Conservation (phyloP, 2,888 invertebrate genomes). For the Liposcelis brunnea region DNA sequence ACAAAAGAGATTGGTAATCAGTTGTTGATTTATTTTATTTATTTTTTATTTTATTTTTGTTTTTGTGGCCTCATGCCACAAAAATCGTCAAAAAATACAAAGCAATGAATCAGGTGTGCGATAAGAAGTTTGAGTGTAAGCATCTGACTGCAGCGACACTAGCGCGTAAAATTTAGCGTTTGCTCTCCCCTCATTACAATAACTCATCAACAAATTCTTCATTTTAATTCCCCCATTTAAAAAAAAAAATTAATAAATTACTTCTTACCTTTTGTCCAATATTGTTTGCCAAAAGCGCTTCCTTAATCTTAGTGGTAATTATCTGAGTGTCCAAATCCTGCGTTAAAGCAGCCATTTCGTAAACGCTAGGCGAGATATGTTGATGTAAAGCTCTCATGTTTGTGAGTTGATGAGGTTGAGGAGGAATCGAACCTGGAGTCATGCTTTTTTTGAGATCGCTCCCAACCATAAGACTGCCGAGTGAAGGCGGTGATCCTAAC, state of each 20-base stretch:
- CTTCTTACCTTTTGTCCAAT: conserved; percentile 76
- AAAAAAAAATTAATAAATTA: background rate
- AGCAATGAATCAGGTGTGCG: too few species aligned
- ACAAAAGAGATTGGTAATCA: too few species aligned
- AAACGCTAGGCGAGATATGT: conserved; percentile 85
- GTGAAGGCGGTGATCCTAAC: background rate
- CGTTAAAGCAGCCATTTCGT: conserved; percentile 93
- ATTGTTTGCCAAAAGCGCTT: conserved; percentile 88
- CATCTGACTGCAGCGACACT: too few species aligned
- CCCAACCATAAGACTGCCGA: background rate
- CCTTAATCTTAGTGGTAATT: conserved; percentile 93
- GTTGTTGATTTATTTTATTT: too few species aligned
- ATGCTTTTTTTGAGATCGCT: background rate
- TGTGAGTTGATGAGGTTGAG: conserved; percentile 1
- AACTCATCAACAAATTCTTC: background rate
- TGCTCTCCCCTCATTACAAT: background rate
- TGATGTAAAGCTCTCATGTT: conserved; percentile 59
- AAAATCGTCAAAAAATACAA: background rate
- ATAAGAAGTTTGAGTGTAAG: too few species aligned
- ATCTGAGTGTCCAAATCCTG: conserved; percentile 92
- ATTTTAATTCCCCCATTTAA: background rate
- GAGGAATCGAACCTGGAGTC: too few species aligned
- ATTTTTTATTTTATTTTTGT: too few species aligned
- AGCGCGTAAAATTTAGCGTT: background rate
- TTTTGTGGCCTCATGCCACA: too few species aligned